Evolutionary conservation across 2,113 vertebrate genomes (phyloP).

Genomic region (Glaucidium brasilianum): DNA sequence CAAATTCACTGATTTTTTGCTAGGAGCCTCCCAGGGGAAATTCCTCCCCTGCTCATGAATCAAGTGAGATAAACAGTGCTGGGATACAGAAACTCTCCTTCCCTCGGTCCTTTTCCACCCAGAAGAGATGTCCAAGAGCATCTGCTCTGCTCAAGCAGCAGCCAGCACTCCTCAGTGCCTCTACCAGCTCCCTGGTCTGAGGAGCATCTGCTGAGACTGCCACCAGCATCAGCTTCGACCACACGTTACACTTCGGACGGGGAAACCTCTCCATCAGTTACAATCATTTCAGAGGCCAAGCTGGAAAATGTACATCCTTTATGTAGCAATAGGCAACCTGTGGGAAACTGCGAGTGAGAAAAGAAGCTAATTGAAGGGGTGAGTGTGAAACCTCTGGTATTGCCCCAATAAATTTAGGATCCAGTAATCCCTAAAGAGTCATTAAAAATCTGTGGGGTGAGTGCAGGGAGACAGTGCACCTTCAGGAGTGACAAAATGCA

Average conservation of each 20-base stretch:
- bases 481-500: background rate
- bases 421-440: background rate
- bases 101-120: background rate
- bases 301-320: background rate
- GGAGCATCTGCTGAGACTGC: background rate
- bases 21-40: background rate
- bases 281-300: background rate
- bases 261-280: background rate
- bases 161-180: background rate
- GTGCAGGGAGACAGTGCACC: background rate
- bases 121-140: background rate
- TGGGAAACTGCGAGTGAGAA: background rate
- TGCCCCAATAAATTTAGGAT: fast-evolving
- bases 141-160: background rate
- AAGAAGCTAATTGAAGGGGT: background rate
- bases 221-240: background rate
- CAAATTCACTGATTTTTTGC: background rate
- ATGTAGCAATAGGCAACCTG: background rate
- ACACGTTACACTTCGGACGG: fast-evolving
- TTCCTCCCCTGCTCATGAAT: background rate
- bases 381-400: background rate
- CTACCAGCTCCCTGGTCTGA: background rate
- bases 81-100: background rate
- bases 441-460: background rate
- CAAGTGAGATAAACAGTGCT: fast-evolving